Evolutionary conservation across 2,888 invertebrate species (phyloP).

Genomic region (Dichetophora obliterata): DNA sequence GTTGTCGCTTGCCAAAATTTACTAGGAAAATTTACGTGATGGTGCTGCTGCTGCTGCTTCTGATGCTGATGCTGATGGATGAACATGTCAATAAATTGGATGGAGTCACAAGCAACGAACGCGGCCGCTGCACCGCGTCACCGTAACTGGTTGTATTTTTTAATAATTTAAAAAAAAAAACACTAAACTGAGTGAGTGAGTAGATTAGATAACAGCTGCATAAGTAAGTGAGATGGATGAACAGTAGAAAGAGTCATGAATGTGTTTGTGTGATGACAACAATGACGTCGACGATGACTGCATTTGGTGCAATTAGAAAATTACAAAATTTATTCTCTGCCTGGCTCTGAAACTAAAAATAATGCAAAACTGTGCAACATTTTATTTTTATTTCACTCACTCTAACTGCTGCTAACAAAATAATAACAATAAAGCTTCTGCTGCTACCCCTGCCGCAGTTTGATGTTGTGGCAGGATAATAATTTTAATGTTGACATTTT

Average conservation of each 20-base stretch:
- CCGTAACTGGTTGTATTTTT: not conserved
- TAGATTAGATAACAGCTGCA: not conserved
- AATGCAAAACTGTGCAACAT: not conserved
- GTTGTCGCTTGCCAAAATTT: not conserved
- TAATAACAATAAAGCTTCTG: slow-evolving; percentile 10
- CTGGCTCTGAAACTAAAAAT: not conserved
- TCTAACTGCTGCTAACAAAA: not conserved
- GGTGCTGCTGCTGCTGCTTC: slow-evolving; percentile 1
- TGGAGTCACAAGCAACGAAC: not conserved
- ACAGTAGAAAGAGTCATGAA: not conserved
- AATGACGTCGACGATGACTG: not conserved
- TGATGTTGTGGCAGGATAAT: slow-evolving; percentile 7
- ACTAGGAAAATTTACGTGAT: not conserved
- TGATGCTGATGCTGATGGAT: slow-evolving; percentile 30
- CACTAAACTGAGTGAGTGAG: not conserved
- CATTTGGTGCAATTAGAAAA: slow-evolving; percentile 22
- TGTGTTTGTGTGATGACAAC: not conserved
- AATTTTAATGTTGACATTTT: slow-evolving; percentile 32
- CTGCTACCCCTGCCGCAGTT: not conserved
- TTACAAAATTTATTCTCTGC: slow-evolving; percentile 18
- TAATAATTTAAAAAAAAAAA: slow-evolving; percentile 17
- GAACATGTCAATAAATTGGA: slow-evolving; percentile 22
- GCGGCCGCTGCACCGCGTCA: not conserved
- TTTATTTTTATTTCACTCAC: too few relatives aligned
- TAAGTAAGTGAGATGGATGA: slow-evolving; percentile 1